Percentiles rank a stretch among this genome's conserved stretches.
phyloP scores from a whole-genome alignment of 2,797 vertebrate species.

The Danio tinwini region DNA sequence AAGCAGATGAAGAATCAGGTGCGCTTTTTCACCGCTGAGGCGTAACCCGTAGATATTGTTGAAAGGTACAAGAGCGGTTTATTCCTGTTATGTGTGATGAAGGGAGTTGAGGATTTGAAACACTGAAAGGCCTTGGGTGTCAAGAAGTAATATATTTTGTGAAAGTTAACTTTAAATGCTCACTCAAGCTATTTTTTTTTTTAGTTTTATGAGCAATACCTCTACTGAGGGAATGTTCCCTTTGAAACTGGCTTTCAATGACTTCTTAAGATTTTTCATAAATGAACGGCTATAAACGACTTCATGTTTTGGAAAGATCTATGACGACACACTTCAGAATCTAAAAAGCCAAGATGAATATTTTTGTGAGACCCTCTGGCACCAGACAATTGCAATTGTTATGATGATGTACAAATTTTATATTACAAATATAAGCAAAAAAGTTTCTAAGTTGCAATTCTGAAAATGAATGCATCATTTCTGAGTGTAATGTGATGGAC shows the following conservation, averaged over 20 bases:
- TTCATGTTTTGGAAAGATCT: not conserved
- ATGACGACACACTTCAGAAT: not conserved
- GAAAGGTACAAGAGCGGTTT: conserved; percentile 36
- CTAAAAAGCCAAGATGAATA: not conserved
- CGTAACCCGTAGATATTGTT: conserved; percentile 40
- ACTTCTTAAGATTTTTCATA: not conserved
- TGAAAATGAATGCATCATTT: not conserved
- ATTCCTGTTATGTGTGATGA: conserved; percentile 25
- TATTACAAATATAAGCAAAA: not conserved
- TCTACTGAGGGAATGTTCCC: not conserved
- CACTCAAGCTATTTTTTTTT: conserved; percentile 31
- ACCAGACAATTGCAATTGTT: not conserved
- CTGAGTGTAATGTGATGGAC: not conserved
- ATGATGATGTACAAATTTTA: not conserved
- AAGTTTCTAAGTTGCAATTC: not conserved
- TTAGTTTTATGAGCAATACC: conserved; percentile 11
- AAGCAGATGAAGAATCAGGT: conserved; percentile 52
- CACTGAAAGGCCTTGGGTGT: conserved; percentile 30
- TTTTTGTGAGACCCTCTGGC: not conserved
- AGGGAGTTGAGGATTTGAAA: conserved; percentile 9
- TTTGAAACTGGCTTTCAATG: not conserved
- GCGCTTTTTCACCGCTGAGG: conserved; percentile 43
- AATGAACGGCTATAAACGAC: conserved; percentile 11
- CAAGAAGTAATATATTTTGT: conserved; percentile 30
- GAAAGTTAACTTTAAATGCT: conserved; percentile 39